Percentiles rank a stretch among this genome's conserved stretches.
Evolutionary conservation across 2,888 invertebrate species (phyloP).

Genomic region (Aphidius colemani): DNA sequence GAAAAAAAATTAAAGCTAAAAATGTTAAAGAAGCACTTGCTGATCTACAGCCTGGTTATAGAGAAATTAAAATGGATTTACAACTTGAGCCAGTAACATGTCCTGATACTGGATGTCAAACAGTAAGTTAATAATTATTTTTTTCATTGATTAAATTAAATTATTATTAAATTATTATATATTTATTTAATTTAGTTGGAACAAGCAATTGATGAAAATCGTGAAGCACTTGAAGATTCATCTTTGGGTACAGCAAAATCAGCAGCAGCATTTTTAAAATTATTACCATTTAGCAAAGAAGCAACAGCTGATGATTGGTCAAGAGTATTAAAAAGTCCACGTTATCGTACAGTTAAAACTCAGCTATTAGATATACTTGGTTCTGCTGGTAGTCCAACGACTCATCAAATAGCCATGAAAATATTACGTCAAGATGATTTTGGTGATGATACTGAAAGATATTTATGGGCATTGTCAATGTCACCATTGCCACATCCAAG

Average conservation of each 20-base stretch:
- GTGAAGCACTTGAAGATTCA: conserved; percentile 63
- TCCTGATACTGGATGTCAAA: conserved; percentile 54
- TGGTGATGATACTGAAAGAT: conserved; percentile 71
- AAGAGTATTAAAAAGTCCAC: conserved; percentile 64
- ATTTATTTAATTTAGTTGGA: conserved; percentile 61
- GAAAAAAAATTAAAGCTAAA: conserved; percentile 39
- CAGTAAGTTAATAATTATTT: conserved; percentile 44
- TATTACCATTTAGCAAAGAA: conserved; percentile 67
- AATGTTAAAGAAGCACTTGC: conserved; percentile 46
- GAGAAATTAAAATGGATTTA: conserved; percentile 47
- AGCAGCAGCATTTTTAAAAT: conserved; percentile 68
- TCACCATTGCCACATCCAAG: conserved; percentile 67
- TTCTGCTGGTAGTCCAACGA: conserved; percentile 70
- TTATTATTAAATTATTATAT: conserved; percentile 11
- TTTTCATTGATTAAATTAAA: background rate
- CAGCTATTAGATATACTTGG: conserved; percentile 75
- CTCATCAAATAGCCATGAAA: conserved; percentile 73
- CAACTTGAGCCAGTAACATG: conserved; percentile 50
- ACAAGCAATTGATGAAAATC: conserved; percentile 63
- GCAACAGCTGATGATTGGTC: conserved; percentile 67
- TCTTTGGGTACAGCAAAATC: conserved; percentile 69
- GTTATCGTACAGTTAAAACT: conserved; percentile 65
- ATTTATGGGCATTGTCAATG: conserved; percentile 74
- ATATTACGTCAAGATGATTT: conserved; percentile 64
- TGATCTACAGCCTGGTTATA: conserved; percentile 43